Base-by-base conservation (phyloP, 2,888 invertebrate genomes). In the Polydesmus complanatus region DNA sequence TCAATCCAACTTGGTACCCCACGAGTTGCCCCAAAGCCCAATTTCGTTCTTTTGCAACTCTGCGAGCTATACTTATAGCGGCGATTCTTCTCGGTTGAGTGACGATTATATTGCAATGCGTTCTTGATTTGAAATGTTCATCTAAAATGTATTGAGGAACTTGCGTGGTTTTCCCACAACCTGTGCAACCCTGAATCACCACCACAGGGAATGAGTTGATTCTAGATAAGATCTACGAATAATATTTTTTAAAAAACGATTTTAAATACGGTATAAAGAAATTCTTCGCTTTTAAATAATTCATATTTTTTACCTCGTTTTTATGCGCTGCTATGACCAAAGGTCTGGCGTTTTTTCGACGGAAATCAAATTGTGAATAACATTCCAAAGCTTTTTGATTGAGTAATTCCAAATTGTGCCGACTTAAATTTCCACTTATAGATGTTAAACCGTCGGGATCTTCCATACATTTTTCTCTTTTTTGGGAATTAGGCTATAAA, bases 51-150 rank as follows among this genome's bases (percentile, higher is more conserved):
- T 81, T 76, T 64, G 87, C 84, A 2, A 96, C 93, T 66, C 93
- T 78, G 66, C 80, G 81, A 0, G 95, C 87, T 61, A 96, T 85
- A 67, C 89, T 90, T 57, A 88, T 85, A 18, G 96, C 94, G 5
- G 95, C 96, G 67, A 97, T 91, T 68, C 89, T 81, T 61, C 96
- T 80, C 0, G 96, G 96, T 71, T 96, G 95, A 0, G 96, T 96
- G 0, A 95, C 90, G 52, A 88, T 77, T 65, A 96, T 91, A 72
- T 90, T 93, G 70, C 92, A 92, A 56, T 80, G 80, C 60, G 77
- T 76, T 25, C 79, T 78, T 26, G 79, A 78, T 54, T 79, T 76
- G 60, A 79, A 82, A 65, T 81, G 81, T 66, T 85, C 80, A 67
- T 95, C 90, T n/a, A 95, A 75, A 65, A 96, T 89, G 76, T 85